Conservation (phyloP, 92 coral and sea anemone species). For the Zoanthus gigantus region DNA sequence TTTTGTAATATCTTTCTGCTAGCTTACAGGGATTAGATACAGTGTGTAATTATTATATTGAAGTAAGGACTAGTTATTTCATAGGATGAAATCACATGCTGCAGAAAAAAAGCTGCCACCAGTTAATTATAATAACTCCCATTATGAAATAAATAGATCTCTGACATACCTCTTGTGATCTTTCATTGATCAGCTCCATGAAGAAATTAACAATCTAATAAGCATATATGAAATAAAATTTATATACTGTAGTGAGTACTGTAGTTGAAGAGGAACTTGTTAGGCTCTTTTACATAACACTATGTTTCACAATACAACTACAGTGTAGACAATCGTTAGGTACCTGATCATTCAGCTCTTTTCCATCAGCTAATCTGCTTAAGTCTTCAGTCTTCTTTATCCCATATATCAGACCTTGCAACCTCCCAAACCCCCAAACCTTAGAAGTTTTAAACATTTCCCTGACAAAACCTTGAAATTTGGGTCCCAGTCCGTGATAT, state of each 20-base stretch:
- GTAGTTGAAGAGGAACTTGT: background rate
- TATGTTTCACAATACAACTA: background rate
- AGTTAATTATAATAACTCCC: background rate
- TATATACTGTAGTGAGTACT: background rate
- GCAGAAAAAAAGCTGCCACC: background rate
- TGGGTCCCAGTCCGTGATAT: no score
- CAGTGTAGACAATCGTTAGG: background rate
- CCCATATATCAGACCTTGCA: no score
- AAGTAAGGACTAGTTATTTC: background rate
- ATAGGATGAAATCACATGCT: background rate
- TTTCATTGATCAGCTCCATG: conserved; percentile 1
- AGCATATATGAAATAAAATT: background rate
- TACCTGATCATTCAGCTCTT: conserved; percentile 34
- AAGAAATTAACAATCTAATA: background rate
- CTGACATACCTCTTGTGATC: background rate
- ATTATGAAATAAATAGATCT: background rate
- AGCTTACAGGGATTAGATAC: background rate
- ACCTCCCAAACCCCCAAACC: no score
- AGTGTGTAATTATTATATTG: background rate
- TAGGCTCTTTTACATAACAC: background rate
- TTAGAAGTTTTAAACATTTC: no score
- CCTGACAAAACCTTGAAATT: no score
- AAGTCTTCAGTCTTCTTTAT: background rate
- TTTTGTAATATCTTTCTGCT: background rate
- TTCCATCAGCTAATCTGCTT: conserved; percentile 19